Conservation (phyloP, 2,797 vertebrate genomes). For the Mormyrops boulengeri region DNA sequence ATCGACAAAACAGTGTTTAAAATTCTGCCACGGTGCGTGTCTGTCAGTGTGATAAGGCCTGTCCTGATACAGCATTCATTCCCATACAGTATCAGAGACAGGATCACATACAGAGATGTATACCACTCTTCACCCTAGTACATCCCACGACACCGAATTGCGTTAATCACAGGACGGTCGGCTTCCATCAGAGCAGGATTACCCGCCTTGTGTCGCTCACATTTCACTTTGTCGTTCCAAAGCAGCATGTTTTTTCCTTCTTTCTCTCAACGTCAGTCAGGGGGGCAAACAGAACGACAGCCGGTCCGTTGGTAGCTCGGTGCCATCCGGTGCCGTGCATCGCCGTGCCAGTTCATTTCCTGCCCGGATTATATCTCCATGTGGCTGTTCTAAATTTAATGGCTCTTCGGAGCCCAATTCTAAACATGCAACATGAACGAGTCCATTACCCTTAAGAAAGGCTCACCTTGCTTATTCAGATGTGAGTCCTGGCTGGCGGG, state of each 20-base stretch:
- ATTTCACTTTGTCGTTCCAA: background rate
- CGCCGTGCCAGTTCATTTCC: constrained; percentile 17
- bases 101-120: background rate
- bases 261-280: constrained; percentile 6
- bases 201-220: background rate
- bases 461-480: background rate
- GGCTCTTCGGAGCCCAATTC: background rate
- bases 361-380: constrained; percentile 14
- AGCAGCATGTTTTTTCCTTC: background rate
- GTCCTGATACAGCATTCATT: background rate
- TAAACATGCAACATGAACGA: constrained; percentile 17
- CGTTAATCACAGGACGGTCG: background rate
- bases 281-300: constrained; percentile 5
- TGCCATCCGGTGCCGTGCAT: background rate
- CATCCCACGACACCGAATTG: background rate
- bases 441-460: background rate
- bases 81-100: background rate
- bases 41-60: background rate
- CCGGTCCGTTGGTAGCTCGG: background rate
- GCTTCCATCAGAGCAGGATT: background rate
- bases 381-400: constrained; percentile 21
- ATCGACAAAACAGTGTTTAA: background rate
- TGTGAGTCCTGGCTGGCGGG: background rate
- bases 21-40: background rate
- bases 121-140: background rate